Conservation (phyloP, 2,888 invertebrate genomes). For the Papilio protenor region DNA sequence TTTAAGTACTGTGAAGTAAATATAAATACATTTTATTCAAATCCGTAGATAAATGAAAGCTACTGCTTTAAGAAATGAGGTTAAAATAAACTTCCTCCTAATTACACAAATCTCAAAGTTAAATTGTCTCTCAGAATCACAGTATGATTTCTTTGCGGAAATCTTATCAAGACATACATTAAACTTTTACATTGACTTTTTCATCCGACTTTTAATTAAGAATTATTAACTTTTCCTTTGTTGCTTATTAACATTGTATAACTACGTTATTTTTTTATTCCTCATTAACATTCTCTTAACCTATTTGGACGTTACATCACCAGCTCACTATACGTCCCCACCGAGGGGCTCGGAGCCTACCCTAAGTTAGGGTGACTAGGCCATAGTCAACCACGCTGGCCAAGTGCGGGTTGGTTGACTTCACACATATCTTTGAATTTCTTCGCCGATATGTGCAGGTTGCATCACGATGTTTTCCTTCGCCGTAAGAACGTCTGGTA, state of each 20-base stretch:
- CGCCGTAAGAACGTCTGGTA: no score
- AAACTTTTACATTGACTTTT: slow-evolving; percentile 11
- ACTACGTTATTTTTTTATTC: background rate
- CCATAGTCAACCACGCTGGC: no score
- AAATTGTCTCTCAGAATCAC: background rate
- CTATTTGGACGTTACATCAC: background rate
- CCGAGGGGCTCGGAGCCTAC: no score
- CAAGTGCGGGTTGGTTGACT: no score
- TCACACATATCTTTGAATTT: no score
- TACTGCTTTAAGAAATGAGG: background rate
- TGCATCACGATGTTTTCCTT: no score
- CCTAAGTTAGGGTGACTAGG: no score
- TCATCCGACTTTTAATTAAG: slow-evolving; percentile 6
- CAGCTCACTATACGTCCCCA: no score
- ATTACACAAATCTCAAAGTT: slow-evolving; percentile 8
- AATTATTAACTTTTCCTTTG: background rate
- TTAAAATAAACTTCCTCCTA: background rate
- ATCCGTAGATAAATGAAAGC: background rate
- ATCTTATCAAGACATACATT: background rate
- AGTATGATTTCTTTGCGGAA: background rate
- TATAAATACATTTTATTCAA: background rate
- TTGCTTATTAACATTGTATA: background rate
- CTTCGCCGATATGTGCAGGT: no score
- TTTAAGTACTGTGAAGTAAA: background rate
- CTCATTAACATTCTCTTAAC: background rate